A percentile compares a stretch with the other conserved stretches of the same genome.
Conservation (phyloP, 2,888 invertebrate genomes). For the Cryptocephalus moraei region DNA sequence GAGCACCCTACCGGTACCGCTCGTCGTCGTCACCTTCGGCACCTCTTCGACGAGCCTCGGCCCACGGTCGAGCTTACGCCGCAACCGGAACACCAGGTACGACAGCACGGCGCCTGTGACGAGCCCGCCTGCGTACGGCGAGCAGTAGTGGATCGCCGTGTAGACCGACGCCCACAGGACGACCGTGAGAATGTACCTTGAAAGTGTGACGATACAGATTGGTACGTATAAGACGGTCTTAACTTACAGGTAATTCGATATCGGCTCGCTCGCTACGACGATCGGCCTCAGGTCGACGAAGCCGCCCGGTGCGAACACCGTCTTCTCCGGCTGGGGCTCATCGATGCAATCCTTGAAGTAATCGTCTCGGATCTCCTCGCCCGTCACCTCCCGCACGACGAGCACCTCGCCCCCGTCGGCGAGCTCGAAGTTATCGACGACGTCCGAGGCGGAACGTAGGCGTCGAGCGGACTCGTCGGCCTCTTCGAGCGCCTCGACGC, state of each 20-base stretch:
- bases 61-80: constrained; percentile 13
- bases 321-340: constrained; percentile 9
- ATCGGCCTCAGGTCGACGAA: constrained; percentile 29
- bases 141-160: constrained; percentile 21
- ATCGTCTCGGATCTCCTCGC: constrained; percentile 18
- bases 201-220: constrained; percentile 7
- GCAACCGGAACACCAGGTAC: constrained; percentile 11
- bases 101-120: constrained; percentile 18
- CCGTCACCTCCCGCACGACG: constrained; percentile 18
- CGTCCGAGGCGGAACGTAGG: too few relatives aligned
- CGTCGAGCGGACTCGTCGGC: not conserved
- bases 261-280: constrained; percentile 4
- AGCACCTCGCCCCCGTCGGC: constrained; percentile 31
- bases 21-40: not conserved
- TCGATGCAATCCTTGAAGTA: constrained; percentile 11
- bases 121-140: constrained; percentile 23
- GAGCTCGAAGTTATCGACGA: too few relatives aligned
- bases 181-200: constrained; percentile 15
- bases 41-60: constrained; percentile 2
- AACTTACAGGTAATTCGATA: constrained; percentile 13
- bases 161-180: constrained; percentile 19
- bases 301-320: constrained; percentile 31
- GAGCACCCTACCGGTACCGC: constrained; percentile 31
- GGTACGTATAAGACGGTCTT: constrained; percentile 4
- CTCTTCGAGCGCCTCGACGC: constrained; percentile 32